Conservation (phyloP, 2,888 invertebrate species). For the Caenorhabditis becei region DNA sequence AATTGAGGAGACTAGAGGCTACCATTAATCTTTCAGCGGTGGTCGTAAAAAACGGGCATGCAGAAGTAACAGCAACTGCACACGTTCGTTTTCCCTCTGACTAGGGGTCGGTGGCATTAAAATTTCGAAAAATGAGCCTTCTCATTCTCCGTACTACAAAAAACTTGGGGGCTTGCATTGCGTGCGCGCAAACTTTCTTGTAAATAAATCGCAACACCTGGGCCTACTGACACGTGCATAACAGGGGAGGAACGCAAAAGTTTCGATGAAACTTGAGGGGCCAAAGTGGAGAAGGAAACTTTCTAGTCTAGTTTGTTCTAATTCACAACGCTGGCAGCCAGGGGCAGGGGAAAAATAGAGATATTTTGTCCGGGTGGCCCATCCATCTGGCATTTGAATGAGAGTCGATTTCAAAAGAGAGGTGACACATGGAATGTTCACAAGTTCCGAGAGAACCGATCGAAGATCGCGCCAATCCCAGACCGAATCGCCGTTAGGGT, state of each 20-base stretch:
- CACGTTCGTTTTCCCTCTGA: neutral
- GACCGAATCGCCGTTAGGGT: neutral
- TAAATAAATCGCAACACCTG: too few relatives aligned
- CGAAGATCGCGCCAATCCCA: neutral
- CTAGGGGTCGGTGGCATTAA: slow-evolving; percentile 5
- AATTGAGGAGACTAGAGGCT: slow-evolving; percentile 59
- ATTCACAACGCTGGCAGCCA: too few relatives aligned
- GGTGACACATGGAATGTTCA: slow-evolving; percentile 14
- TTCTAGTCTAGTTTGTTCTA: neutral
- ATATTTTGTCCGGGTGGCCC: slow-evolving; percentile 29
- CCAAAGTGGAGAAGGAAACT: too few relatives aligned
- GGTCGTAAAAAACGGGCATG: slow-evolving; percentile 45
- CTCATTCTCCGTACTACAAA: too few relatives aligned
- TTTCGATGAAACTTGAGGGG: too few relatives aligned
- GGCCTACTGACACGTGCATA: too few relatives aligned
- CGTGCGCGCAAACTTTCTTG: too few relatives aligned
- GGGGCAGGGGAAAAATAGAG: too few relatives aligned
- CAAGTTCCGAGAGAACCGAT: neutral
- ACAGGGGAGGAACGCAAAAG: too few relatives aligned
- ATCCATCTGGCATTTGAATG: slow-evolving; percentile 31
- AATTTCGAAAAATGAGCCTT: too few relatives aligned
- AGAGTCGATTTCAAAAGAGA: slow-evolving; percentile 6
- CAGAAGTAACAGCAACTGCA: slow-evolving; percentile 35
- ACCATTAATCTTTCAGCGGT: slow-evolving; percentile 60
- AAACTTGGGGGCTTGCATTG: too few relatives aligned